These are phyloP conservation scores for Tenthredo scrophulariae DNA, from an alignment of 2,888 invertebrate genomes.

Conservation along the genomic window DNA sequence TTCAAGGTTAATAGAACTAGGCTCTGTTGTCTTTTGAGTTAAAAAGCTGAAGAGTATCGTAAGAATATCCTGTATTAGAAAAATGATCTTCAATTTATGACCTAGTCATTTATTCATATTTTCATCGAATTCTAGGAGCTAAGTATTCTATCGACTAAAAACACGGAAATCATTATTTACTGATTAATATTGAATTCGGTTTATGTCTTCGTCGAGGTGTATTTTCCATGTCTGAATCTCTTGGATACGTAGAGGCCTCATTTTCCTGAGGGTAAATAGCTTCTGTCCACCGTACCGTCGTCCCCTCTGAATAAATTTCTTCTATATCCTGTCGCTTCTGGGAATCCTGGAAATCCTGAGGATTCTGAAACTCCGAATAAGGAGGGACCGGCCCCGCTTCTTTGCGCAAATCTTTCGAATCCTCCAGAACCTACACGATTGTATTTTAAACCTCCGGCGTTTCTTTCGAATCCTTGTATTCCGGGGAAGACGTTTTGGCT, in stretches of 20 bases:
- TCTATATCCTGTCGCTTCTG: neutral
- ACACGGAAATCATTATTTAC: neutral
- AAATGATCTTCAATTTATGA: neutral
- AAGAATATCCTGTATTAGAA: neutral
- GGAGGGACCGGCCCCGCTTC: neutral
- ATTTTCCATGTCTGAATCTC: neutral
- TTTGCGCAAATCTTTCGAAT: neutral
- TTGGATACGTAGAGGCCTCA: neutral
- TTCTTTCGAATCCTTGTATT: neutral
- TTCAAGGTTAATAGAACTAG: slow-evolving; percentile 17
- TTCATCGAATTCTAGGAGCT: neutral
- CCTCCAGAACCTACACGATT: neutral
- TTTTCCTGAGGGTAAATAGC: neutral
- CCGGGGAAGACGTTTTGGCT: neutral
- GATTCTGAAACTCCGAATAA: neutral
- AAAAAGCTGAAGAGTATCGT: neutral
- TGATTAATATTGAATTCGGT: neutral
- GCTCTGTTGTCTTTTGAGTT: neutral
- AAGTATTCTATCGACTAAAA: neutral
- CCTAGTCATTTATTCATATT: neutral
- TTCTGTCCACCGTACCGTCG: neutral
- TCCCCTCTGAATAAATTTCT: neutral
- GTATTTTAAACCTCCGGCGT: neutral
- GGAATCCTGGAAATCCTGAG: neutral
- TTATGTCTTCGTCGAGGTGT: neutral